phyloP scores from a whole-genome alignment of 2,113 vertebrate genomes.

The Dryoscopus gambensis region DNA sequence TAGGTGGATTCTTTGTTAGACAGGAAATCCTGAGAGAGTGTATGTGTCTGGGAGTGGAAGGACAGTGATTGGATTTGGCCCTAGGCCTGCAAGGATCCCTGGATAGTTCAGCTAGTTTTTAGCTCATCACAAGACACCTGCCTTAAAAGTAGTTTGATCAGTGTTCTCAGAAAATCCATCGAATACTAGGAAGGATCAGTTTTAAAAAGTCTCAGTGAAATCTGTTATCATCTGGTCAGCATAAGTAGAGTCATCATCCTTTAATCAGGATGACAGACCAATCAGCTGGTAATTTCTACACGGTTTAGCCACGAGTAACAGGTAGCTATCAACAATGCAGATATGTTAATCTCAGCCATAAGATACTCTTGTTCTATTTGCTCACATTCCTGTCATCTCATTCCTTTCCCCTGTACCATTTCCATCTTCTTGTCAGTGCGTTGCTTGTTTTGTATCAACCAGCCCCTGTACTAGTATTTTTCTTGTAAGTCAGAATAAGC shows the following conservation, averaged over 20 bases:
- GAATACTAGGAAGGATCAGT: background rate
- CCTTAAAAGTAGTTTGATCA: background rate
- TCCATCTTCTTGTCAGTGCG: background rate
- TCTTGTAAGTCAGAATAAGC: background rate
- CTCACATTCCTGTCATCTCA: background rate
- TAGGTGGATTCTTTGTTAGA: background rate
- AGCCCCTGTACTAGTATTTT: background rate
- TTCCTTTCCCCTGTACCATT: background rate
- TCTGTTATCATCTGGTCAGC: background rate
- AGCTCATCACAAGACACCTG: background rate
- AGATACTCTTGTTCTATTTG: background rate
- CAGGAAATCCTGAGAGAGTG: background rate
- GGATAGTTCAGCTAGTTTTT: background rate
- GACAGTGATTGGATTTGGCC: background rate
- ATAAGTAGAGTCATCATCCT: background rate
- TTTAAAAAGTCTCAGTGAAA: background rate
- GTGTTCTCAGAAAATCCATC: background rate
- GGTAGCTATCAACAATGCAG: background rate
- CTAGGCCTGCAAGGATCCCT: background rate
- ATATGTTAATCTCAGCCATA: background rate
- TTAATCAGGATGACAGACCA: background rate
- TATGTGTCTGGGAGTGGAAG: background rate
- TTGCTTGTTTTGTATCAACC: background rate
- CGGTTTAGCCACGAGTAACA: background rate
- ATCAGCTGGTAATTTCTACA: background rate